These are phyloP conservation scores for Atopsyche davidsoni DNA, from an alignment of 1,140 invertebrate species.

Conservation along the genomic window DNA sequence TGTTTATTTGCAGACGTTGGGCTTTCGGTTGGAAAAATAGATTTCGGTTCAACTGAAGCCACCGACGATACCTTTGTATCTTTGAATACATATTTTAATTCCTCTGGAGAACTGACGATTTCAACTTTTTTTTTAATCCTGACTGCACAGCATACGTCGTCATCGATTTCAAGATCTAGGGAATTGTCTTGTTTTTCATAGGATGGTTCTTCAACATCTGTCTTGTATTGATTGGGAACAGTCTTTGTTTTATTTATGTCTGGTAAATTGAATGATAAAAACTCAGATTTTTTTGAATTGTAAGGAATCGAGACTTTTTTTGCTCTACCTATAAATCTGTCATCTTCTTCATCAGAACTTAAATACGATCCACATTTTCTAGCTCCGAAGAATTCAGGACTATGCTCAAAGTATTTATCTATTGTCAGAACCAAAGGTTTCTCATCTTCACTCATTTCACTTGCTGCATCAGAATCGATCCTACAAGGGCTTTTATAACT, in stretches of 20 bases:
- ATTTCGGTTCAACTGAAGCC: no score
- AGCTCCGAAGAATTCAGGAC: constrained; percentile 49
- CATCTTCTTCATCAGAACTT: constrained; percentile 29
- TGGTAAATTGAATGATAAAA: neutral
- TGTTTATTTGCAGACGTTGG: no score
- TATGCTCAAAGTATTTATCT: constrained; percentile 50
- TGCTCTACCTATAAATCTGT: constrained; percentile 5
- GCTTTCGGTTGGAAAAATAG: no score
- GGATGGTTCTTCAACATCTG: neutral
- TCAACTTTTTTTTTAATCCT: neutral
- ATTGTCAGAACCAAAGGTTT: constrained; percentile 46
- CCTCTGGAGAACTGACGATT: neutral
- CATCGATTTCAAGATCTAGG: neutral
- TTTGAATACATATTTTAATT: neutral
- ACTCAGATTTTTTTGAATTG: constrained; percentile 4
- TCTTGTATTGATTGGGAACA: neutral
- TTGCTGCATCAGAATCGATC: constrained; percentile 41
- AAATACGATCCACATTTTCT: constrained; percentile 32
- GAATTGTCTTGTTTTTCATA: neutral
- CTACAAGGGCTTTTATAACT: constrained; percentile 40
- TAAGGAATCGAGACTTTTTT: constrained; percentile 4
- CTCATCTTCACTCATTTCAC: constrained; percentile 47
- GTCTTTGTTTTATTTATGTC: neutral
- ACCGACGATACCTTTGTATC: no score
- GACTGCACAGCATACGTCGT: neutral